Evolutionary conservation across 2,888 invertebrate genomes (phyloP).

Genomic region (Myopa tessellatipennis): DNA sequence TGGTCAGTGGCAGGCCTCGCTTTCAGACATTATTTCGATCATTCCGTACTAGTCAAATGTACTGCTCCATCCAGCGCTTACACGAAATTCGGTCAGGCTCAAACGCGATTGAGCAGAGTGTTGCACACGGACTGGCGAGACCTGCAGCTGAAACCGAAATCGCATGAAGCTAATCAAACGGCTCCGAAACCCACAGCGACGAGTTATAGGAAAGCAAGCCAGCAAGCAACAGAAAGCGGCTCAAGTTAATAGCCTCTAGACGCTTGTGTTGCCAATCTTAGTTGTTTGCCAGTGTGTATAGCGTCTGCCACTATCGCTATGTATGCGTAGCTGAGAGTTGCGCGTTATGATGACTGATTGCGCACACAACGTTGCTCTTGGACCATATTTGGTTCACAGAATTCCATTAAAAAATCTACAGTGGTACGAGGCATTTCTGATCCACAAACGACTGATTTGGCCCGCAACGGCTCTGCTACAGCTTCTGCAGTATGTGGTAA

Average conservation of each 20-base stretch:
- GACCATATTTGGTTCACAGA: conserved; percentile 7
- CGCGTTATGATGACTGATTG: background rate
- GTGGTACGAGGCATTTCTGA: background rate
- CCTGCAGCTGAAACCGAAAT: background rate
- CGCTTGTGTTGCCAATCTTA: background rate
- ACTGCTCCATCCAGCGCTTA: conserved; percentile 23
- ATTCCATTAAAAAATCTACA: background rate
- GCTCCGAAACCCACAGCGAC: background rate
- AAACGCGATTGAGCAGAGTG: conserved; percentile 6
- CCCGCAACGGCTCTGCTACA: background rate
- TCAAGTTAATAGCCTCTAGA: background rate
- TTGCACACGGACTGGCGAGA: background rate
- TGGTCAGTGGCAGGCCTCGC: conserved; percentile 21
- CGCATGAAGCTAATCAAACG: background rate
- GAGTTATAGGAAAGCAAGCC: background rate
- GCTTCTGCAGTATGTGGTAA: no score
- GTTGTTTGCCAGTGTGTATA: background rate
- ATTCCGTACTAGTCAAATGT: background rate
- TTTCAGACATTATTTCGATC: conserved; percentile 24
- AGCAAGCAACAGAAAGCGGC: background rate
- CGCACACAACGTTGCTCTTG: conserved; percentile 21
- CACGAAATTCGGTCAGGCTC: conserved; percentile 33
- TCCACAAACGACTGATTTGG: background rate
- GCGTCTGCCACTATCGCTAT: background rate
- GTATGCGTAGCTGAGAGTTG: background rate